Conservation (phyloP, 2,888 invertebrate species). For the Lydus trimaculatus region DNA sequence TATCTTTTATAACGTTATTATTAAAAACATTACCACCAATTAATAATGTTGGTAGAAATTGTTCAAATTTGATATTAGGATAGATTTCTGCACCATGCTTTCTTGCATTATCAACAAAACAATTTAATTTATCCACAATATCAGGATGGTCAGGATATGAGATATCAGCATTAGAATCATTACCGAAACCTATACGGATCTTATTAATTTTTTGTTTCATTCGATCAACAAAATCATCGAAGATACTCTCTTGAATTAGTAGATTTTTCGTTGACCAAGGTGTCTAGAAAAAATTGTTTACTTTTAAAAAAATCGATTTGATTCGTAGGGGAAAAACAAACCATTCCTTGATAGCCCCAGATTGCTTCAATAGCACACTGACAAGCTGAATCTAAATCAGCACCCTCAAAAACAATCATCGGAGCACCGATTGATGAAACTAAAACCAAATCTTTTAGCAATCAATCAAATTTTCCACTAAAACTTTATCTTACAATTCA, state of each 20-base stretch:
- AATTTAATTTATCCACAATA: conserved; percentile 44
- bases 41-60: conserved; percentile 51
- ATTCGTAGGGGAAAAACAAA: conserved; percentile 40
- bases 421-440: conserved; percentile 49
- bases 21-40: conserved; percentile 48
- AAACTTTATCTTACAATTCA: conserved; percentile 35
- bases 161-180: conserved; percentile 62
- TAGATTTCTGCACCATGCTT: conserved; percentile 48
- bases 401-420: conserved; percentile 64
- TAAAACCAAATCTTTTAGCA: conserved; percentile 7
- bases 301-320: background rate
- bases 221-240: conserved; percentile 59
- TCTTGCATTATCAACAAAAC: conserved; percentile 42
- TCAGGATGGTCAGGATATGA: conserved; percentile 50
- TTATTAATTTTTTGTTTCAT: conserved; percentile 54
- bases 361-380: conserved; percentile 63
- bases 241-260: conserved; percentile 65
- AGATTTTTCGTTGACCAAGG: conserved; percentile 59
- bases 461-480: background rate
- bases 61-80: conserved; percentile 15
- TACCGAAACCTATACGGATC: conserved; percentile 52
- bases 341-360: conserved; percentile 65
- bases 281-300: conserved; percentile 52
- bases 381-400: conserved; percentile 66
- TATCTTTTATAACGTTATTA: conserved; percentile 44